Evolutionary conservation across 2,113 vertebrate species (phyloP).

Genomic region (Muntiacus reevesi): DNA sequence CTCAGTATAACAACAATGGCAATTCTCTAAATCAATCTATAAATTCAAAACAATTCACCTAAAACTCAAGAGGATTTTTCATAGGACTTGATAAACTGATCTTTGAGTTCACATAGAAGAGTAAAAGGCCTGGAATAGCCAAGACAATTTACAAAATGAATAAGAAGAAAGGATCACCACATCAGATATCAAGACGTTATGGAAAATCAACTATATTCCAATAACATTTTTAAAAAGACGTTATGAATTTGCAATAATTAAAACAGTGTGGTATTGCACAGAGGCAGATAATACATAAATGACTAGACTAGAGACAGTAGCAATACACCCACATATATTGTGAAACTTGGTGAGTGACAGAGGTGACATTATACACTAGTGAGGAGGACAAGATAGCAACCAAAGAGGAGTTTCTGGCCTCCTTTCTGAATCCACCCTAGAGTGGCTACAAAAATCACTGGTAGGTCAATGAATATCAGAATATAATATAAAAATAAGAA

Average conservation of each 20-base stretch:
- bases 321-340: neutral
- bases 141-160: neutral
- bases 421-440: neutral
- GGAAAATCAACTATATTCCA: neutral
- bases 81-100: neutral
- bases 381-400: neutral
- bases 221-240: neutral
- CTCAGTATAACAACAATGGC: conserved; percentile 5
- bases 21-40: conserved; percentile 21
- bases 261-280: neutral
- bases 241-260: neutral
- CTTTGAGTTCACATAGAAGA: neutral
- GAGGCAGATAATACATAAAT: neutral
- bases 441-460: neutral
- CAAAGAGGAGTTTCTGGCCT: neutral
- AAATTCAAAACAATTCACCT: conserved; percentile 18
- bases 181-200: neutral
- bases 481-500: neutral
- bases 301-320: neutral
- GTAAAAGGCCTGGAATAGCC: neutral
- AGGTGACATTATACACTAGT: neutral
- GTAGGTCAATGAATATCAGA: neutral
- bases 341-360: neutral
- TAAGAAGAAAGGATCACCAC: neutral
- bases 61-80: neutral